Base-by-base conservation (phyloP, 2,797 vertebrate species). In the Poeciliopsis gracilis region DNA sequence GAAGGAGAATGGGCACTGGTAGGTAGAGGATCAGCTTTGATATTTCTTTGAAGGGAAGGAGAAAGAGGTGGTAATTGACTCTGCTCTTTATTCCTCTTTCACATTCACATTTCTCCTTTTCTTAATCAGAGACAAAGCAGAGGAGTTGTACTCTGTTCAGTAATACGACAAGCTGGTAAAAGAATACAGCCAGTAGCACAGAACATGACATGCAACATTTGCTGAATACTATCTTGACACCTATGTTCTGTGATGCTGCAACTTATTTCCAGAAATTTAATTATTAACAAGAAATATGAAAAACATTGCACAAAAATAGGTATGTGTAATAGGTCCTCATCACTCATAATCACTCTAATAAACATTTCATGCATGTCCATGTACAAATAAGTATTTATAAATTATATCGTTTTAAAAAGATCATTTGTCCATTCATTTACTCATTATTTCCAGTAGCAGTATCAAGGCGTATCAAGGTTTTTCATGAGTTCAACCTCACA, bases 41-140 rank as follows among this genome's bases (percentile, higher is more conserved):
- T 94, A 92, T 93, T 82, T 46, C 90, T 92, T 93, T 93, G 92
- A 93, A 90, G 89, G 86, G 75, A 86, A 82, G 66, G 67, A 90
- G 85, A 84, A 84, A 90, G 90, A 88, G 89, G 84, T 92, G 88
- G 88, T 91, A 91, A 93, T 91, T 93, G 92, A 93, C 80, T 92
- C 71, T 78, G 83, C 85, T 90, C 88, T 90, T 91, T 91, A 88
- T 89, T 89, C 84, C 57, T 79, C 80, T 78, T 70, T 87, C 77
- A 79, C 77, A 78, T 81, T 43, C 13, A 25, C 16, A 41, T 28
- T 30, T 41, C n/a, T 53, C 28, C 11, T 63, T 73, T 82, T 84
- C 77, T 82, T 76, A 80, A 86, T 86, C 36, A 46, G 77, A 80
- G 46, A 72, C 74, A 88, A 84, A 77, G 78, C 77, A 81, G 36